Evolutionary conservation across 2,888 invertebrate genomes (phyloP).

Genomic region (Mythimna lalbum): DNA sequence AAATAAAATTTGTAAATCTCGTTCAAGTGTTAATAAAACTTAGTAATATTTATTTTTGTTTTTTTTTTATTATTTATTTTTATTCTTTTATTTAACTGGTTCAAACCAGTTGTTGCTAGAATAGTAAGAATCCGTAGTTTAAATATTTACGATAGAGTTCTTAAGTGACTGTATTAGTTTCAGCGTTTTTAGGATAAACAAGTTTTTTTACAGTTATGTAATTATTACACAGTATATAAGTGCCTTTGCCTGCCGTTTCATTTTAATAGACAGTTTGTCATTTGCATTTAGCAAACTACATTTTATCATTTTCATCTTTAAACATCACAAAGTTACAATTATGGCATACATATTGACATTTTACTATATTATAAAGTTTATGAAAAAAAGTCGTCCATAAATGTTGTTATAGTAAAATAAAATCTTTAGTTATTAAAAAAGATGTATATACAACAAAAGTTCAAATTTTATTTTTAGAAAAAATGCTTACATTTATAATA

Average conservation of each 20-base stretch:
- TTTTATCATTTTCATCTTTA: background rate
- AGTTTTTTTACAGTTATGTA: slow-evolving; percentile 31
- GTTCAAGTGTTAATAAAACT: slow-evolving; percentile 62
- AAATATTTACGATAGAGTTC: slow-evolving; percentile 31
- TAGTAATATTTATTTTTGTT: slow-evolving; percentile 32
- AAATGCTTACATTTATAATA: background rate
- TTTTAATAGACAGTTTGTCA: slow-evolving; percentile 22
- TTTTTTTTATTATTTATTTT: slow-evolving; percentile 30
- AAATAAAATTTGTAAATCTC: slow-evolving; percentile 55
- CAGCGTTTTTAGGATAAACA: slow-evolving; percentile 31
- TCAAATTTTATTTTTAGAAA: background rate
- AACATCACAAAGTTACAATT: background rate
- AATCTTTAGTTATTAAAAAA: slow-evolving; percentile 1
- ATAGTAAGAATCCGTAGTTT: slow-evolving; percentile 29
- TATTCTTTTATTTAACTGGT: slow-evolving; percentile 6
- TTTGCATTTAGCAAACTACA: slow-evolving; percentile 9
- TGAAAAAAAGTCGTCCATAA: slow-evolving; percentile 30
- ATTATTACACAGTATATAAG: slow-evolving; percentile 61
- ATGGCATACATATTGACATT: slow-evolving; percentile 52
- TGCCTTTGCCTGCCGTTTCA: slow-evolving; percentile 62
- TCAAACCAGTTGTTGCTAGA: slow-evolving; percentile 9
- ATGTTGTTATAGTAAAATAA: slow-evolving; percentile 20
- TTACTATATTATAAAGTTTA: background rate
- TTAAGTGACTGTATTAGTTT: slow-evolving; percentile 38
- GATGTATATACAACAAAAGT: slow-evolving; percentile 1